These are phyloP conservation scores for Scolopax bukidnonensis DNA, from an alignment of 2,797 vertebrate species.

Conservation along the genomic window DNA sequence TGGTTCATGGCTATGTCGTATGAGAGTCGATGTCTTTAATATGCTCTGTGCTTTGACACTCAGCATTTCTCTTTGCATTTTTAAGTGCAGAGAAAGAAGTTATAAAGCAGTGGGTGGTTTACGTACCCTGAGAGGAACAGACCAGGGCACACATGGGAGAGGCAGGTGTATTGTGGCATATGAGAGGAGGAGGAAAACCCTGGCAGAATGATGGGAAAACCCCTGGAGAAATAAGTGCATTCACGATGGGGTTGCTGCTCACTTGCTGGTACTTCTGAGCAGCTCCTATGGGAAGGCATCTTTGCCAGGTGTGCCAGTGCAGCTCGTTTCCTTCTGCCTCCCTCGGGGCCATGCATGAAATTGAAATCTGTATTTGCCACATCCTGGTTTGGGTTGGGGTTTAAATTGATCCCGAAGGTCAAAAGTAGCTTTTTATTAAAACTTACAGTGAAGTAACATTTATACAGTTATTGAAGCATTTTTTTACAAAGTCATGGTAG, in stretches of 20 bases:
- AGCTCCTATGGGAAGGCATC: background rate
- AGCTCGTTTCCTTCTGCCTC: background rate
- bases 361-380: background rate
- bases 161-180: background rate
- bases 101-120: background rate
- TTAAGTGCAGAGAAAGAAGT: background rate
- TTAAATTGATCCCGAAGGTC: background rate
- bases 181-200: background rate
- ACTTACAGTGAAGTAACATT: background rate
- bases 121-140: background rate
- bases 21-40: background rate
- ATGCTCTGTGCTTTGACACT: background rate
- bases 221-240: background rate
- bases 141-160: background rate
- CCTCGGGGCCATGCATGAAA: fast-evolving
- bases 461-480: background rate
- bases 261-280: background rate
- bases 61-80: background rate
- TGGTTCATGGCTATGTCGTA: background rate
- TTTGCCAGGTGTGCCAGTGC: background rate
- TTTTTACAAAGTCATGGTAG: background rate
- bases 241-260: background rate
- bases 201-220: background rate
- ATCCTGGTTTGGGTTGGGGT: background rate
- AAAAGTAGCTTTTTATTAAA: conserved; percentile 3